Evolutionary conservation across 2,888 invertebrate genomes (phyloP), one percentile per base, ranked within the genome.

Genomic region (Lithophane semibrunnea): DNA sequence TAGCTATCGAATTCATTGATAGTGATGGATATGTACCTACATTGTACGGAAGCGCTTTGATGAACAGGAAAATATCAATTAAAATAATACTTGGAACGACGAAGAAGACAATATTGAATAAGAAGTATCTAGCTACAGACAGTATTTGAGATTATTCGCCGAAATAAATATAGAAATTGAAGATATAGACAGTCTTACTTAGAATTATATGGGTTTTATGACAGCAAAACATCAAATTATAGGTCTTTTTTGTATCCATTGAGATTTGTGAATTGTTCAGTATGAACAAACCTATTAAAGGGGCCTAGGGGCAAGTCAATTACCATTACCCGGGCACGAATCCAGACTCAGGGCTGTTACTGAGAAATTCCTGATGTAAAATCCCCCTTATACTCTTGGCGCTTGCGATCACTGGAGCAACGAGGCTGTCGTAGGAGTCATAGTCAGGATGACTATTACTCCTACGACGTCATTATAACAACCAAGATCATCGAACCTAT

Each of bases 401-500:
- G 29, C 29, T 29, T 29, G 29, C 29, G 29, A 29, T 29, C 29
- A 29, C 29, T 29, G 1, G 29, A 29, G 29, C 29, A 29, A 29
- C 29, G 29, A 29, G 29, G 29, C 29, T 1, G 1, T 29, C 0
- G 29, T 29, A 29, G 29, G 29, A 29, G 29, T 29, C 29, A 29
- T 29, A 29, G 29, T 1, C 29, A n/a, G n/a, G n/a, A n/a, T 29
- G 29, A 29, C 29, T 29, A 29, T 29, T 0, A 29, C 29, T 29
- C 29, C 10, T 54, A 75, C 47, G 24, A 52, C 54, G 13, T 66
- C 42, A 60, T 60, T 54, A 47, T 37, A 65, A 64, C 16, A 60
- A 49, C 49, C 12, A 60, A 65, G 65, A 82, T 83, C 66, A 18
- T 60, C 66, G 69, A 77, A 86, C 72, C 61, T 66, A 65, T 67